phyloP scores from a whole-genome alignment of 1,140 invertebrate genomes.

The Macrobrachium nipponense region DNA sequence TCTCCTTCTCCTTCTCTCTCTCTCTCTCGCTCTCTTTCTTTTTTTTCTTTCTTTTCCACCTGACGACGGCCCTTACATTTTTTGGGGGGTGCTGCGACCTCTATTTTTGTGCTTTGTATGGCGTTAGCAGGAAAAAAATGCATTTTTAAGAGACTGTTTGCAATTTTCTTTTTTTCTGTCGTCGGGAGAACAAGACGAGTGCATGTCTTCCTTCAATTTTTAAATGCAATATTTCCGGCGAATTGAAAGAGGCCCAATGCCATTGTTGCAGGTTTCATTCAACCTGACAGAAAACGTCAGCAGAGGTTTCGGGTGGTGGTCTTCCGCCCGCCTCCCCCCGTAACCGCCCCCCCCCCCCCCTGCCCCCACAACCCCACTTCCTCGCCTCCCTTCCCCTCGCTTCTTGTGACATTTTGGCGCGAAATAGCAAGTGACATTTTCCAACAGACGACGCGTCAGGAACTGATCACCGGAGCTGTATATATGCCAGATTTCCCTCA shows the following conservation, averaged over 20 bases:
- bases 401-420: conserved; percentile 26
- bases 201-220: too few species aligned
- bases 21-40: conserved; percentile 3
- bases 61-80: not conserved
- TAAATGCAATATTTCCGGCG: not conserved
- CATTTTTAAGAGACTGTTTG: not conserved
- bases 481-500: not conserved
- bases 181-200: too few species aligned
- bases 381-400: not conserved
- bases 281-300: conserved; percentile 35
- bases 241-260: not conserved
- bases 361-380: not conserved
- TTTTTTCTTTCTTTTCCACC: conserved; percentile 19
- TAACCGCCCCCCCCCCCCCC: too few species aligned
- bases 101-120: not conserved
- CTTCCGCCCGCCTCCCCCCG: too few species aligned
- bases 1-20: not conserved
- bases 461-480: not conserved
- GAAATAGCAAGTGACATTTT: conserved; percentile 40
- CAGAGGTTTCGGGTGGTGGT: not conserved
- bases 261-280: conserved; percentile 25
- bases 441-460: not conserved
- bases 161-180: not conserved
- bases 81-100: too few species aligned
- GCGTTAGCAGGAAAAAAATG: not conserved